Conservation (phyloP, 2,888 invertebrate species). For the Drosophila recens region DNA sequence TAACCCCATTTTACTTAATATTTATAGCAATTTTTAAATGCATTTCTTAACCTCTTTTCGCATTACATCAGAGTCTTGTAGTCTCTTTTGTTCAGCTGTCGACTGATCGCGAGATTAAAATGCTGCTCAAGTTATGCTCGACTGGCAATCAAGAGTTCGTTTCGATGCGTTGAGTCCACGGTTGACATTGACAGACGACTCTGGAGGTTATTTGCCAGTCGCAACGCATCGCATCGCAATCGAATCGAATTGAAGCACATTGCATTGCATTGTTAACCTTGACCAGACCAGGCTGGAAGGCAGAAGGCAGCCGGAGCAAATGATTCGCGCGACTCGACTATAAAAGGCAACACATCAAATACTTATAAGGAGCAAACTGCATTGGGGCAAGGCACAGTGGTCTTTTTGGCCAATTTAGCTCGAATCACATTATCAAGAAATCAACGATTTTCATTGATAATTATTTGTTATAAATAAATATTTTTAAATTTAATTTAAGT, state of each 20-base stretch:
- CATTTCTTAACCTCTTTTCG: conserved; percentile 5
- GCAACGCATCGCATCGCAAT: conserved; percentile 31
- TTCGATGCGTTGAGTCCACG: conserved; percentile 42
- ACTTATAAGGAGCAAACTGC: conserved; percentile 52
- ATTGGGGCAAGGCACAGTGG: conserved; percentile 42
- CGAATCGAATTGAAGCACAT: conserved; percentile 8
- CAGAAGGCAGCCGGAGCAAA: conserved; percentile 49
- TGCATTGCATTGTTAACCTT: conserved; percentile 59
- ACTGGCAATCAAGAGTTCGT: conserved; percentile 35
- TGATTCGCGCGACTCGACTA: conserved; percentile 41
- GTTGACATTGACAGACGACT: conserved; percentile 67
- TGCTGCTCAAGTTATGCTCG: conserved; percentile 55
- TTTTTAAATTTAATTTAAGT: too few species aligned
- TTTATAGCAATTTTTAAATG: conserved; percentile 11
- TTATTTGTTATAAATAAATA: too few species aligned
- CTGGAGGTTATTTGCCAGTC: conserved; percentile 57
- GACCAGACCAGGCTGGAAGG: conserved; percentile 59
- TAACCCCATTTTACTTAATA: too few species aligned
- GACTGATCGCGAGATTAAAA: conserved; percentile 51
- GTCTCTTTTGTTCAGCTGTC: conserved; percentile 10
- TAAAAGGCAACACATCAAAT: conserved; percentile 54
- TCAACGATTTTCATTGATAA: too few species aligned
- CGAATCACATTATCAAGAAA: too few species aligned
- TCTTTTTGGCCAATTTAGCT: too few species aligned
- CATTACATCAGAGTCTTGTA: conserved; percentile 15